Evolutionary conservation across 2,888 invertebrate species (phyloP).

Genomic region (Diloba caeruleocephala): DNA sequence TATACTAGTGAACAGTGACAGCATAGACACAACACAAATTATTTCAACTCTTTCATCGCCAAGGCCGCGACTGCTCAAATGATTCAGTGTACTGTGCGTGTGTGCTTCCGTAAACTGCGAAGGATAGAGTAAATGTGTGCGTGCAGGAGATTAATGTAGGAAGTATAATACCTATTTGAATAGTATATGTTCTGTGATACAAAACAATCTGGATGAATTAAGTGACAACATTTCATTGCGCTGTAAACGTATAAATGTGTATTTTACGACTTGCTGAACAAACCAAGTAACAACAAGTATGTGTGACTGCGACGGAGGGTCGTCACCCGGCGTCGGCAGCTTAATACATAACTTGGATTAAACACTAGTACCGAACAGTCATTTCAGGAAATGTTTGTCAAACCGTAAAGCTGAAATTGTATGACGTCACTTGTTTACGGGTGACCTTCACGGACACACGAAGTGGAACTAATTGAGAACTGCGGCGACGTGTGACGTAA

Average conservation of each 20-base stretch:
- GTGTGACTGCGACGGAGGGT: constrained; percentile 29
- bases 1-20: too few relatives aligned
- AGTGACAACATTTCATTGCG: constrained; percentile 1
- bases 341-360: constrained; percentile 8
- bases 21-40: too few relatives aligned
- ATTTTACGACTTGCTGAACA: constrained; percentile 35
- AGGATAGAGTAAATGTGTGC: too few relatives aligned
- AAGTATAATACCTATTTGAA: not conserved
- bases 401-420: constrained; percentile 22
- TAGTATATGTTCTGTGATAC: not conserved
- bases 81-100: too few relatives aligned
- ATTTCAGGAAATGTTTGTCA: constrained; percentile 6
- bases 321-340: constrained; percentile 8
- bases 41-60: too few relatives aligned
- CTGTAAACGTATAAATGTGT: constrained; percentile 3
- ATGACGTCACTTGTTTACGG: constrained; percentile 41
- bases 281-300: constrained; percentile 26
- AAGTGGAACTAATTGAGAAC: constrained; percentile 1
- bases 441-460: not conserved
- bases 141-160: too few relatives aligned
- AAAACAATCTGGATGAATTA: not conserved
- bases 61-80: too few relatives aligned
- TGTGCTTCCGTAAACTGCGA: too few relatives aligned
- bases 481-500: constrained; percentile 10
- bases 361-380: constrained; percentile 4